These are phyloP conservation scores for Radopholus similis DNA, from an alignment of 1,140 invertebrate genomes.

Conservation along the genomic window DNA sequence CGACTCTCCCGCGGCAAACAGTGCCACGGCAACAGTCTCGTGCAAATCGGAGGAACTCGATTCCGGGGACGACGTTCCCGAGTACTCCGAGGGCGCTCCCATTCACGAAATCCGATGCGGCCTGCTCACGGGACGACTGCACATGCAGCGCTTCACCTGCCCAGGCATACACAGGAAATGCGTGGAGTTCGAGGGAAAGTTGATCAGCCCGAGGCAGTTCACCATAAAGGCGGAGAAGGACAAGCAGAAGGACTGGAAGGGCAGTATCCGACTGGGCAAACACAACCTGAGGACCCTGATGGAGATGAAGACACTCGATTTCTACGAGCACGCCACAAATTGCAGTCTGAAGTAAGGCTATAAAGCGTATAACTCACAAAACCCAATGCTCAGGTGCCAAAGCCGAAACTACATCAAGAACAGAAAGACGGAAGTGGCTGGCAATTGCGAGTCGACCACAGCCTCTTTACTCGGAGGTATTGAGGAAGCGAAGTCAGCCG, in stretches of 20 bases:
- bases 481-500: neutral
- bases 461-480: neutral
- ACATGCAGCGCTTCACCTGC: constrained; percentile 62
- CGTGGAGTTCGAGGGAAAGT: constrained; percentile 60
- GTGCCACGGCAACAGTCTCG: too few species aligned
- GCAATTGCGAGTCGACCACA: neutral
- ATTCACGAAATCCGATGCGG: constrained; percentile 61
- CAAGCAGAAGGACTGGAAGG: constrained; percentile 64
- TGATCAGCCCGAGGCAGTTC: constrained; percentile 62
- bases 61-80: constrained; percentile 23
- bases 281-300: constrained; percentile 61
- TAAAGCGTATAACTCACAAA: neutral
- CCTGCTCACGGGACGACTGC: constrained; percentile 58
- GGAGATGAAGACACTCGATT: constrained; percentile 60
- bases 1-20: too few species aligned
- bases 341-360: constrained; percentile 39
- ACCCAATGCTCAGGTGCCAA: constrained; percentile 23
- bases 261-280: constrained; percentile 62
- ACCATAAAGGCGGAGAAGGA: constrained; percentile 62
- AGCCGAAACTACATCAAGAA: constrained; percentile 47
- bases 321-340: constrained; percentile 59
- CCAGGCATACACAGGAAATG: constrained; percentile 63
- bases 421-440: constrained; percentile 27
- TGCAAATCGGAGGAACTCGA: too few species aligned
- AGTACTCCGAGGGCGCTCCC: constrained; percentile 22